phyloP scores from a whole-genome alignment of 2,797 vertebrate genomes.

The Siniperca scherzeri region DNA sequence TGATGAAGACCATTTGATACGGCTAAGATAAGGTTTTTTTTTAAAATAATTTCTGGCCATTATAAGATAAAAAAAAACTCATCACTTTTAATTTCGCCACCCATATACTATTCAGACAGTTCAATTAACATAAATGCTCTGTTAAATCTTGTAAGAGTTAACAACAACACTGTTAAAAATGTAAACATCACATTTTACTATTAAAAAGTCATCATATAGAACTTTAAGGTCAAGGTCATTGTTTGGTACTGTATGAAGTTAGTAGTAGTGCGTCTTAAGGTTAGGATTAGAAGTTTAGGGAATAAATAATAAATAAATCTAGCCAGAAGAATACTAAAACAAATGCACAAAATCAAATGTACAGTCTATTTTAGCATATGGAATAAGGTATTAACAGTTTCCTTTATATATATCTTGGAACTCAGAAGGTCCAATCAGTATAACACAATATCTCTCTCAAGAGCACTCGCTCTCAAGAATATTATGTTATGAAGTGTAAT shows the following conservation, averaged over 20 bases:
- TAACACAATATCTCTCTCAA: conserved; percentile 60
- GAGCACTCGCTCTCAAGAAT: conserved; percentile 69
- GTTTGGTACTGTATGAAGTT: background rate
- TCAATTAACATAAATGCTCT: background rate
- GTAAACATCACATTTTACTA: background rate
- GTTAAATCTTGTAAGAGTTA: background rate
- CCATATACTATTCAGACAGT: background rate
- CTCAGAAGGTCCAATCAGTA: conserved; percentile 60
- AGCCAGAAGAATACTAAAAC: background rate
- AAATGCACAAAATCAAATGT: background rate
- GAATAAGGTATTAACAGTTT: background rate
- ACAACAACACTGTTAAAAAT: background rate
- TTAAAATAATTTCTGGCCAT: background rate
- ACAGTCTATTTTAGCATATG: background rate
- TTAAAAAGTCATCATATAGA: background rate
- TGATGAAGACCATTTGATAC: background rate
- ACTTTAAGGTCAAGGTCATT: background rate
- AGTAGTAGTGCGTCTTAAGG: background rate
- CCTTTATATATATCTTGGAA: conserved; percentile 33
- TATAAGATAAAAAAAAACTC: background rate
- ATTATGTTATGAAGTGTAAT: conserved; percentile 73
- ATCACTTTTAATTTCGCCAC: background rate
- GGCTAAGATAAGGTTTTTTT: background rate
- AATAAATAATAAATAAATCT: background rate
- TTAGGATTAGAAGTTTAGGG: background rate